Evolutionary conservation across 2,113 vertebrate genomes (phyloP), one percentile per base, ranked within the genome.

Genomic region (Sander lucioperca): DNA sequence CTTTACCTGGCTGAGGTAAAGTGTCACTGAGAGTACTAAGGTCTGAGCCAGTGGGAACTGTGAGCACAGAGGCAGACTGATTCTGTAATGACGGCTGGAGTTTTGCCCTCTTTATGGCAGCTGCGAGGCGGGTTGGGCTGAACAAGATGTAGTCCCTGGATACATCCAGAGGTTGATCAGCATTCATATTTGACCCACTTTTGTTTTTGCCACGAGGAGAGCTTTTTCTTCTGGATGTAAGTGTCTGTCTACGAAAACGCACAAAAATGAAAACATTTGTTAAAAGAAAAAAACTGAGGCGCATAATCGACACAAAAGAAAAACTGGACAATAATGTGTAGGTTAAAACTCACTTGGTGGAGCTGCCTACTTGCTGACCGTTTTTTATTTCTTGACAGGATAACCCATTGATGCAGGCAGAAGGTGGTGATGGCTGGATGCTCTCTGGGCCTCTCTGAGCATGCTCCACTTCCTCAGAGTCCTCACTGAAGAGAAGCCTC

Each of bases 21-120:
- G 95, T 94, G 89, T 93, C 92, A 83, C 19, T 62, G 51, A 95
- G 83, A 45, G 67, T 71, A 61, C 94, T 95, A 66, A 93, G 64
- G 5, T 96, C 94, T 82, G 97, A 88, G 16, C 96, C 96, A 19
- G 93, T 90, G 4, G 97, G 97, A 11, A 96, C 95, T 3, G 96
- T 97, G 51, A 98, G 95, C 57, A 97, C 96, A 0, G 94, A 92
- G 16, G 89, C 30, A 0, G 92, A 87, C 3, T 86, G 88, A 61
- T 85, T 93, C 85, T 90, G 90, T 1, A 83, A 47, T 1, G 76
- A 81, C 76, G 58, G 80, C 45, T 86, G 92, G 33, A 77, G 83
- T 80, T 87, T 73, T 78, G 87, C 82, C 76, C 65, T 89, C 83
- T 95, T 92, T 76, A 83, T 88, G 61, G 94, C 86, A 75, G 90